Percentiles rank a stretch among this genome's conserved stretches.
Evolutionary conservation across 2,797 vertebrate species (phyloP).

Genomic region (Megaceryle alcyon): DNA sequence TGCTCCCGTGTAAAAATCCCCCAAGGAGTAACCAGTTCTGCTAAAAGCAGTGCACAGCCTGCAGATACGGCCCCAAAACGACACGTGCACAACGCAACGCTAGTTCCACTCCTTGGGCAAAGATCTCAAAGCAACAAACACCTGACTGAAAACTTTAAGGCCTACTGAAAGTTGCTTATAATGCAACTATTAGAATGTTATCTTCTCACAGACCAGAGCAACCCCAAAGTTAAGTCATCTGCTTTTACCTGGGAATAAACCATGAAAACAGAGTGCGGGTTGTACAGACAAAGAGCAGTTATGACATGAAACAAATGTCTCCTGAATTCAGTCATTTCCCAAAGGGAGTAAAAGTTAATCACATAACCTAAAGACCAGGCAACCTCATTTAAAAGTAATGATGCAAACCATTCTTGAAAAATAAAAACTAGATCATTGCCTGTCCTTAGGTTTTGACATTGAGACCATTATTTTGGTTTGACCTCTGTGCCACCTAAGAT

Average conservation of each 20-base stretch:
- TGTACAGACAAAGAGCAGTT: not conserved
- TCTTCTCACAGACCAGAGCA: not conserved
- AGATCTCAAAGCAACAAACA: not conserved
- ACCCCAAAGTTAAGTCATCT: not conserved
- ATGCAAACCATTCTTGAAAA: slow-evolving; percentile 32
- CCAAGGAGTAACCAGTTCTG: not conserved
- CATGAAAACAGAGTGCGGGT: not conserved
- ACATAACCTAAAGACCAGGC: slow-evolving; percentile 15
- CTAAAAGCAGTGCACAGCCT: not conserved
- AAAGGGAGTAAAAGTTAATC: slow-evolving; percentile 40
- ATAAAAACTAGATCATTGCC: not conserved
- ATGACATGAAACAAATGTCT: slow-evolving; percentile 34
- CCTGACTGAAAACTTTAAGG: not conserved
- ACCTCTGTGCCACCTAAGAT: not conserved
- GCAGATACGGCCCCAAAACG: accelerated
- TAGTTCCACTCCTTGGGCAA: not conserved
- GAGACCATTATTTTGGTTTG: slow-evolving; percentile 12
- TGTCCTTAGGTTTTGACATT: slow-evolving; percentile 18
- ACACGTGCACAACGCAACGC: not conserved
- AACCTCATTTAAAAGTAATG: slow-evolving; percentile 36
- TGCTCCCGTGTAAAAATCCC: not conserved
- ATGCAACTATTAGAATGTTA: not conserved
- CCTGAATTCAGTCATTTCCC: slow-evolving; percentile 52
- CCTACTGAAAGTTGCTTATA: not conserved
- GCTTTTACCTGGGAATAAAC: not conserved